Evolutionary conservation across 2,888 invertebrate species (phyloP), one percentile per base, ranked within the genome.

Genomic region (Ennomos erosarius): DNA sequence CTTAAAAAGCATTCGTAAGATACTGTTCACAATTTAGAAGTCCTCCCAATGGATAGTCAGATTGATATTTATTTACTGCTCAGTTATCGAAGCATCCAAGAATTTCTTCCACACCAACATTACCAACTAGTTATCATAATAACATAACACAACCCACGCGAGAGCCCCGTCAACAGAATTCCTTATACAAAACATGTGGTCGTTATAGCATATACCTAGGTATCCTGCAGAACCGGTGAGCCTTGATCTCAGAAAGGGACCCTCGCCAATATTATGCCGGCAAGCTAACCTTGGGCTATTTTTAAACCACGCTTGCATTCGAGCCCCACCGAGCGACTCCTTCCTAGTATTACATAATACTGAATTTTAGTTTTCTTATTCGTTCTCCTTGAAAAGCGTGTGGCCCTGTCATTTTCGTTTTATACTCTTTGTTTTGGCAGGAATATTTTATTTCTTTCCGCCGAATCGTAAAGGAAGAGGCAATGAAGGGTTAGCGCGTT

Each of bases 321-420:
- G 85, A 85, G 86, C 82, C 90, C 88, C 77, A 84, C 78, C 87
- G 67, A 77, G 76, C 89, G 75, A 81, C 86, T 89, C 84, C 88
- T 91, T 91, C 90, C 91, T 86, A 88, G 84, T 90, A 87, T 92
- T 92, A 90, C 84, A 90, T 92, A 92, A 92, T 90, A 80, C 89
- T 81, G 89, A 88, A 87, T 88, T 89, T 87, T 86, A 87, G 85
- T 87, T 82, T 78, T 82, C 82, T 79, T 85, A 86, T 88, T 88
- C 70, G 64, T 64, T 75, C 78, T 81, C 79, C 79, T 79, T 82
- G 85, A 83, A 88, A 88, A 88, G 83, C 86, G 87, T 90, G 89
- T 89, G 90, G 90, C 86, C 89, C 88, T 84, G 88, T 88, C 88
- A 87, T 90, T 90, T 90, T 76, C 79, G 82, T 87, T 88, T 87